A percentile compares a stretch with the other conserved stretches of the same genome.
These are phyloP conservation scores for Archocentrus centrarchus DNA, from an alignment of 2,113 vertebrate species.

Conservation along the genomic window DNA sequence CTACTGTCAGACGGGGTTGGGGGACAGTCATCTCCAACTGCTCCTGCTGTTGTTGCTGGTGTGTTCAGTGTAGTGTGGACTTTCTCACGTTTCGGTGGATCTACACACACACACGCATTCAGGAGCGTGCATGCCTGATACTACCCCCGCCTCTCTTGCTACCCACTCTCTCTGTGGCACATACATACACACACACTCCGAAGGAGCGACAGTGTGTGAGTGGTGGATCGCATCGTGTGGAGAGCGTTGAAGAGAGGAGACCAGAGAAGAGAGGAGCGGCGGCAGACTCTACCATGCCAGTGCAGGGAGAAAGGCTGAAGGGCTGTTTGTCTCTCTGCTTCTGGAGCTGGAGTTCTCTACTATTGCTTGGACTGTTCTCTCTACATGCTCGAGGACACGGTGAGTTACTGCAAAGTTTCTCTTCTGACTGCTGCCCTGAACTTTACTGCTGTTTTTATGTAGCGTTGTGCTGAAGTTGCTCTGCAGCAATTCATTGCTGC, in stretches of 20 bases:
- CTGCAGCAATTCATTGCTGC: not conserved
- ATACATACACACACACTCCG: conserved; percentile 35
- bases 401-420: conserved; percentile 76
- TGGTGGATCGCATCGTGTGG: conserved; percentile 42
- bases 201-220: conserved; percentile 55
- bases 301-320: conserved; percentile 70
- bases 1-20: conserved; percentile 71
- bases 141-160: conserved; percentile 52
- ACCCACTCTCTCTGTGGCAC: conserved; percentile 56
- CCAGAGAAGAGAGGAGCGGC: conserved; percentile 48
- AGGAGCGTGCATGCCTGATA: conserved; percentile 50
- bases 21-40: conserved; percentile 72
- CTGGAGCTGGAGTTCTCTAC: conserved; percentile 74
- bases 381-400: conserved; percentile 78
- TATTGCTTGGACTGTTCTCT: conserved; percentile 76
- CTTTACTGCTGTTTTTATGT: conserved; percentile 10
- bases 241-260: conserved; percentile 58
- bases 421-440: not conserved
- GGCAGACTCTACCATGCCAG: conserved; percentile 74
- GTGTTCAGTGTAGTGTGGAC: conserved; percentile 66
- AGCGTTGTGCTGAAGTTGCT: not conserved
- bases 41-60: conserved; percentile 63
- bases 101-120: conserved; percentile 13
- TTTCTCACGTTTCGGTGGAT: conserved; percentile 66
- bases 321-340: conserved; percentile 62